These are phyloP conservation scores for Teinopalpus imperialis DNA, from an alignment of 2,888 invertebrate species.

Conservation along the genomic window DNA sequence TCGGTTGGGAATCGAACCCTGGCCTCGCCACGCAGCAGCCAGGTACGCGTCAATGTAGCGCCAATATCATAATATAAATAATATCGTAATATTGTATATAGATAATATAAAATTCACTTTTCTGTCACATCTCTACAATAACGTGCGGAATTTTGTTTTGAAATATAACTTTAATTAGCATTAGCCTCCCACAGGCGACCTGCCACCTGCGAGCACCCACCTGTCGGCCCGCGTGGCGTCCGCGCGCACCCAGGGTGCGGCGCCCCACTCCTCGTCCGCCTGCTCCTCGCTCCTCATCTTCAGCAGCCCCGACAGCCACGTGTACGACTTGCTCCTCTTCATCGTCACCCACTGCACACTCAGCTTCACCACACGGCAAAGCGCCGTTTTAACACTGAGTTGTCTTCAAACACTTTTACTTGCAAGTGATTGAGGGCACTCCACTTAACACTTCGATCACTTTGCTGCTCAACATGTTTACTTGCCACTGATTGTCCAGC, in stretches of 20 bases:
- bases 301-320: conserved; percentile 75
- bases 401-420: conserved; percentile 6
- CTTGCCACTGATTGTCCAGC: conserved; percentile 8
- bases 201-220: no score
- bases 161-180: no score
- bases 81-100: no score
- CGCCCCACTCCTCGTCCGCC: conserved; percentile 65
- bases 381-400: background rate
- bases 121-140: no score
- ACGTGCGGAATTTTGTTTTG: no score
- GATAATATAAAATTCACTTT: no score
- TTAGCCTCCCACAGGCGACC: no score
- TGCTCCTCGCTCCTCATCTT: conserved; percentile 45
- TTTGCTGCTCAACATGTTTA: conserved; percentile 8
- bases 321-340: conserved; percentile 76
- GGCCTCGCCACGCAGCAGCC: no score
- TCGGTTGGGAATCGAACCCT: no score
- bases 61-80: no score
- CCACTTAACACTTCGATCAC: conserved; percentile 17
- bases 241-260: conserved; percentile 64
- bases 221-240: conserved; percentile 63
- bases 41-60: no score
- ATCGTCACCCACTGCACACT: conserved; percentile 39
- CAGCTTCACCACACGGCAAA: conserved; percentile 17
- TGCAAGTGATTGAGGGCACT: conserved; percentile 16